Evolutionary conservation across 2,797 vertebrate species (phyloP).

Genomic region (Premnoplex brunnescens): DNA sequence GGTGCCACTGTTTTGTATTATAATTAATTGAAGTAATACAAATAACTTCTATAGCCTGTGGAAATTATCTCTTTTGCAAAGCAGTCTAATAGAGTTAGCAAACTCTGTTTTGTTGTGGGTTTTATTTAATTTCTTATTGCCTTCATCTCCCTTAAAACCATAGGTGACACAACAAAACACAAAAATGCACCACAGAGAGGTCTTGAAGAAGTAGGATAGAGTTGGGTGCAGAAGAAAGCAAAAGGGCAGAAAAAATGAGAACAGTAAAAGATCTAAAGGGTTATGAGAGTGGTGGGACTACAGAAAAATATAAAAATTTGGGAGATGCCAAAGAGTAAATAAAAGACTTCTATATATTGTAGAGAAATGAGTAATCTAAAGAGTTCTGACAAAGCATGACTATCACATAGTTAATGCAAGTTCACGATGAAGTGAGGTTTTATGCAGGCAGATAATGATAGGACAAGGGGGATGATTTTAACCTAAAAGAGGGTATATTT

Average conservation of each 20-base stretch:
- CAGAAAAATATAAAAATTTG: neutral
- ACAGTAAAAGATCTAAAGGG: neutral
- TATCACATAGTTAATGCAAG: neutral
- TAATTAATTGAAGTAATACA: conserved; percentile 83
- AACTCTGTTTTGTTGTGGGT: neutral
- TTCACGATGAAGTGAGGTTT: neutral
- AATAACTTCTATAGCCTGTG: conserved; percentile 79
- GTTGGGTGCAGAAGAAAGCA: neutral
- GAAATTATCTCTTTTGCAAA: conserved; percentile 77
- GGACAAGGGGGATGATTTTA: neutral
- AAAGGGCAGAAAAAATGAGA: neutral
- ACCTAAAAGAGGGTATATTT: neutral
- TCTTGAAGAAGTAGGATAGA: neutral
- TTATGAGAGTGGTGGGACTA: neutral
- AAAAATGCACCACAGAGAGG: neutral
- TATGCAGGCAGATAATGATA: neutral
- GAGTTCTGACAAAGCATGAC: neutral
- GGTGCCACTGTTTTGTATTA: conserved; percentile 80
- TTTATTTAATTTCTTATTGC: neutral
- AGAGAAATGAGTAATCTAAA: neutral
- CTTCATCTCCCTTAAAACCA: neutral
- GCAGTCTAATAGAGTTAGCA: conserved; percentile 68
- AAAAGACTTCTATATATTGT: neutral
- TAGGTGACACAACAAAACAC: neutral
- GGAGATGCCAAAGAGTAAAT: neutral